Conservation (phyloP, 2,888 invertebrate genomes). For the Athrips mouffetella region DNA sequence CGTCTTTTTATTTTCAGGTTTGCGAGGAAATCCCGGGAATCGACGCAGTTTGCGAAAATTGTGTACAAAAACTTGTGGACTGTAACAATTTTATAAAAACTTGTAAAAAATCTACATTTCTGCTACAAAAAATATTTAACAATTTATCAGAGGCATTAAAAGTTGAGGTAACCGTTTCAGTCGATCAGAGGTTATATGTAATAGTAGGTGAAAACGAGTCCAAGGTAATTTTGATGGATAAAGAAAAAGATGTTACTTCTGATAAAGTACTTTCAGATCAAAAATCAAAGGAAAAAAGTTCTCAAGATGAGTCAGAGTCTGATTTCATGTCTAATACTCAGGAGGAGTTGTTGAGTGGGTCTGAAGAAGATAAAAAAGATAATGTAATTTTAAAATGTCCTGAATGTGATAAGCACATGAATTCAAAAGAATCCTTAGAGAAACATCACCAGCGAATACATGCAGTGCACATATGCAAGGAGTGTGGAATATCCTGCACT, state of each 20-base stretch:
- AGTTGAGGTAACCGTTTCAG: constrained; percentile 32
- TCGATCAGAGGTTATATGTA: constrained; percentile 44
- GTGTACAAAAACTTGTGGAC: constrained; percentile 44
- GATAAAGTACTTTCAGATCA: neutral
- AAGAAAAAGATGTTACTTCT: constrained; percentile 16
- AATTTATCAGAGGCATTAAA: constrained; percentile 41
- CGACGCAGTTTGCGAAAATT: constrained; percentile 55
- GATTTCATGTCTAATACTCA: constrained; percentile 21
- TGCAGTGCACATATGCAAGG: constrained; percentile 47
- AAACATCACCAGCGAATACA: constrained; percentile 47
- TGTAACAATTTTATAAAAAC: constrained; percentile 42
- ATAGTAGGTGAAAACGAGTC: constrained; percentile 41
- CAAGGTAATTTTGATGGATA: constrained; percentile 42
- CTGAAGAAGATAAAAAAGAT: constrained; percentile 34
- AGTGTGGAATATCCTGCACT: constrained; percentile 56
- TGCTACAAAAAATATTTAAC: constrained; percentile 45
- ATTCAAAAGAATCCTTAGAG: constrained; percentile 42
- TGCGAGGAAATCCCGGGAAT: constrained; percentile 50
- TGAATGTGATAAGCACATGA: constrained; percentile 40
- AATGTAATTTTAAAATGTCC: constrained; percentile 45
- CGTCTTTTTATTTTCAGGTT: constrained; percentile 41
- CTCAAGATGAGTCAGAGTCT: constrained; percentile 17
- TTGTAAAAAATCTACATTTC: constrained; percentile 40
- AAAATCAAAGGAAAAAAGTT: constrained; percentile 15
- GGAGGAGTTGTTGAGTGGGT: constrained; percentile 33